Conservation (phyloP, 2,113 vertebrate genomes). For the Myrmecophaga tridactyla region DNA sequence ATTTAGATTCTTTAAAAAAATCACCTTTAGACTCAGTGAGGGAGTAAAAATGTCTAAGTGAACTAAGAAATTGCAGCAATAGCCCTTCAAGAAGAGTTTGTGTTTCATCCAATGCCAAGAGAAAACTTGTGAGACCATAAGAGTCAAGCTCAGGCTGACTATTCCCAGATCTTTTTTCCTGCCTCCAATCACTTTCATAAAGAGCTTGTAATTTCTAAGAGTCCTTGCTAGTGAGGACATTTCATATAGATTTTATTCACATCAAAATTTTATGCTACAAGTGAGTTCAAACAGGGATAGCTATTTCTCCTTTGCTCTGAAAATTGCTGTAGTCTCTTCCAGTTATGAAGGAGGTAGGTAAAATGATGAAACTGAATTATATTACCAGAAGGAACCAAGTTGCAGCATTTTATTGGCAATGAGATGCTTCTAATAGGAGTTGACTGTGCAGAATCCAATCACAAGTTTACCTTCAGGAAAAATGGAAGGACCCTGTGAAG, state of each 20-base stretch:
- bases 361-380: neutral
- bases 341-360: conserved; percentile 57
- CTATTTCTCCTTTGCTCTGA: neutral
- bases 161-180: neutral
- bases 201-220: neutral
- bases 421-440: neutral
- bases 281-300: neutral
- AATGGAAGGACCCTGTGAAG: neutral
- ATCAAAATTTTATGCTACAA: neutral
- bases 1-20: neutral
- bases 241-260: neutral
- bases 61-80: neutral
- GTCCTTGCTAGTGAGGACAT: neutral
- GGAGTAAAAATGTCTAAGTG: neutral
- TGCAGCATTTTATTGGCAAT: neutral
- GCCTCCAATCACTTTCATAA: neutral
- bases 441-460: neutral
- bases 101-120: neutral
- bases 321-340: neutral
- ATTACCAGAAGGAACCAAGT: neutral
- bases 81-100: neutral
- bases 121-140: conserved; percentile 36
- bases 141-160: neutral
- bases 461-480: neutral
- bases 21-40: neutral